Evolutionary conservation across 2,888 invertebrate genomes (phyloP), one percentile per base, ranked within the genome.

Genomic region (Caenorhabditis auriculariae): DNA sequence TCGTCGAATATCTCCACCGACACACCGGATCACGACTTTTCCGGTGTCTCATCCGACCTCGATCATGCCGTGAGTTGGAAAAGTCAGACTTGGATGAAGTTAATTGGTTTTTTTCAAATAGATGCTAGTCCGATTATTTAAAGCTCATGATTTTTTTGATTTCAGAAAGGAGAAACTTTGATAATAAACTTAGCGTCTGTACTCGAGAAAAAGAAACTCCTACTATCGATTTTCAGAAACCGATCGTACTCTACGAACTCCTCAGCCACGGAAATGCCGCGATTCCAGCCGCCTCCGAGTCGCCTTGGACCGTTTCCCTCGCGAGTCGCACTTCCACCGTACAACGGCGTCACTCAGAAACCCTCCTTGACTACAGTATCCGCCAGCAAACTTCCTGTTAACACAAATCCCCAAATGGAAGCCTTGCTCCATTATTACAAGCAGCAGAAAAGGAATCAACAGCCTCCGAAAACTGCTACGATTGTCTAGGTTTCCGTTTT

Each of bases 321-420:
- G 65, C 38, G 65, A 65, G 21, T 59, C 65, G 1, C n/a, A n/a
- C 56, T 69, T 5, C 69, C 69, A 44, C 54, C 62, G 17, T 69
- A 41, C 15, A 41, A 15, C 9, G 9, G 9, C 41, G 9, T 9
- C 1, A 19, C 15, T 9, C 9, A 41, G 27, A 29, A 35, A 41
- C 26, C 28, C 15, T 12, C 28, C 39, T 26, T 28, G 37, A 48
- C 54, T 19, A 46, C 59, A 12, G 43, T 56, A 26, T 62, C 67
- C 1, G 46, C 62, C n/a, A 47, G 52, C 23, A 57, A 59, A 26
- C 42, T 69, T 26, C 54, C 64, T n/a, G 28, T 57, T 7, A 51
- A 53, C 21, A 63, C 68, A 6, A 69, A 74, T 52, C 70, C 74
- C 9, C 70, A 70, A 29, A 74, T 74, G 74, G 74, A 74, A 51